Evolutionary conservation across 1,140 invertebrate genomes (phyloP).

Genomic region (Scaptodrosophila lebanonensis): DNA sequence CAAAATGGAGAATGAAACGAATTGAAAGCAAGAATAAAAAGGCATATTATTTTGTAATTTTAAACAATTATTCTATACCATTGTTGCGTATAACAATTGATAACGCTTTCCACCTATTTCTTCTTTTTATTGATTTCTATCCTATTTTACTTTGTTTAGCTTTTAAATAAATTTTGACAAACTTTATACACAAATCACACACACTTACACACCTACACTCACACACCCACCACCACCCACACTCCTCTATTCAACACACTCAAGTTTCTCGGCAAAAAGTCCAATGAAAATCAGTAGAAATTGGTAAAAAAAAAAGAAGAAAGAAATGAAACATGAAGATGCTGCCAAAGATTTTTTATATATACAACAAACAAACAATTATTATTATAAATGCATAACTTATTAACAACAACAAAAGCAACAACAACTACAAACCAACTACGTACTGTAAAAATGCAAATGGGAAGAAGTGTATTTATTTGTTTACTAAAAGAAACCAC

Average conservation of each 20-base stretch:
- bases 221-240: conserved; percentile 9
- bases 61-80: conserved; percentile 9
- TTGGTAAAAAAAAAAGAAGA: conserved; percentile 27
- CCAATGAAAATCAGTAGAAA: conserved; percentile 13
- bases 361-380: conserved; percentile 40
- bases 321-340: conserved; percentile 44
- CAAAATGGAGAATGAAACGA: background rate
- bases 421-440: too few species aligned
- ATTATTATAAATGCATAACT: conserved; percentile 3
- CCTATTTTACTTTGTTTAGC: conserved; percentile 26
- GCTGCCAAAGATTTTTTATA: conserved; percentile 63
- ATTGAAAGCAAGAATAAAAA: conserved; percentile 16
- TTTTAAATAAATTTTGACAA: conserved; percentile 20
- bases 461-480: too few species aligned
- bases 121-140: conserved; percentile 28
- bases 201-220: conserved; percentile 15
- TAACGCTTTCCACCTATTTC: conserved; percentile 53
- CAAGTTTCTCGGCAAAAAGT: conserved; percentile 26
- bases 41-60: conserved; percentile 27
- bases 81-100: conserved; percentile 13
- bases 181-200: conserved; percentile 26
- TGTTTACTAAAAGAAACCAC: background rate
- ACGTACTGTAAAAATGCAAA: too few species aligned
- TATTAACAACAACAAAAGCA: conserved; percentile 10
- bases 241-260: conserved; percentile 11